Evolutionary conservation across 2,797 vertebrate genomes (phyloP).

Genomic region (Acipenser transmontanus): DNA sequence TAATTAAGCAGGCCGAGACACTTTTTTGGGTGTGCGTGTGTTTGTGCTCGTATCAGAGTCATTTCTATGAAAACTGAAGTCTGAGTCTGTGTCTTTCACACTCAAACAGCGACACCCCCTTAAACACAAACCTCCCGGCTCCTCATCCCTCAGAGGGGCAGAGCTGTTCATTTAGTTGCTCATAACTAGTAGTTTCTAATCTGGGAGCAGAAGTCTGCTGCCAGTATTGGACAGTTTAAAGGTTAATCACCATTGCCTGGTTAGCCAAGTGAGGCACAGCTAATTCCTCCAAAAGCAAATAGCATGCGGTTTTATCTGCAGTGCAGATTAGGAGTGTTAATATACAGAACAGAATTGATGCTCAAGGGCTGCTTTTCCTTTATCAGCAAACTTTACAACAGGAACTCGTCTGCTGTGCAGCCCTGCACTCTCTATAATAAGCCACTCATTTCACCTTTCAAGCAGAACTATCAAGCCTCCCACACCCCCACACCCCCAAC

Average conservation of each 20-base stretch:
- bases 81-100: too few relatives aligned
- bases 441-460: conserved; percentile 79
- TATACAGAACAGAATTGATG: conserved; percentile 85
- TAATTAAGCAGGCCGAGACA: too few relatives aligned
- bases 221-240: conserved; percentile 84
- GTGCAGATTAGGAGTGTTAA: conserved; percentile 86
- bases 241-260: conserved; percentile 86
- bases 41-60: too few relatives aligned
- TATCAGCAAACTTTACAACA: conserved; percentile 85
- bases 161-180: conserved; percentile 80
- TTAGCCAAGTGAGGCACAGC: conserved; percentile 83
- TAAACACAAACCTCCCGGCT: conserved; percentile 60
- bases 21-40: too few relatives aligned
- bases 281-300: conserved; percentile 90
- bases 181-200: conserved; percentile 83
- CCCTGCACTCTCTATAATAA: conserved; percentile 79
- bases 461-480: conserved; percentile 85
- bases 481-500: conserved; percentile 37
- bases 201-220: conserved; percentile 76
- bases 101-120: conserved; percentile 47
- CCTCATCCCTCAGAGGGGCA: conserved; percentile 64
- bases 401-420: conserved; percentile 74
- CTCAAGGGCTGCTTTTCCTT: conserved; percentile 80
- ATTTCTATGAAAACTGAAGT: too few relatives aligned
- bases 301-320: conserved; percentile 82